Percentiles rank a stretch among this genome's conserved stretches.
These are phyloP conservation scores for Eilema depressum DNA, from an alignment of 2,888 invertebrate species.

Conservation along the genomic window DNA sequence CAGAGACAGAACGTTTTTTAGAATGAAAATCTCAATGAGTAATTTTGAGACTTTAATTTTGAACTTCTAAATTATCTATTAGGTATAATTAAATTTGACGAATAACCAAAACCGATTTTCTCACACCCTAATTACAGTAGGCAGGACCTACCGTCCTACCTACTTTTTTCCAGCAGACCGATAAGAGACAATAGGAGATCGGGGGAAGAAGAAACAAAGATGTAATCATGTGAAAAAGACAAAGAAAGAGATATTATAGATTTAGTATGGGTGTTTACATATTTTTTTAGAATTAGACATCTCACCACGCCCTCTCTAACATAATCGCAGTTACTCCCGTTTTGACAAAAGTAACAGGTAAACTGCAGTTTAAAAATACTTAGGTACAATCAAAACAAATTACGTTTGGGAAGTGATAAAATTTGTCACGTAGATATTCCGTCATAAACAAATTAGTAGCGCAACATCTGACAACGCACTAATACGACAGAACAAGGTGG, in stretches of 20 bases:
- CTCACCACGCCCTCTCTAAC: not conserved
- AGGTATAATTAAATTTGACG: too few species aligned
- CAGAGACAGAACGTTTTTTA: too few species aligned
- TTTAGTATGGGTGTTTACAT: too few species aligned
- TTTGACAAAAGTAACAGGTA: not conserved
- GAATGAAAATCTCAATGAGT: too few species aligned
- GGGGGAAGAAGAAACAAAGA: not conserved
- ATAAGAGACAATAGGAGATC: too few species aligned
- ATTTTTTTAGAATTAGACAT: not conserved
- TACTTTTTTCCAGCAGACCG: too few species aligned
- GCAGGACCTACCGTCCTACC: too few species aligned
- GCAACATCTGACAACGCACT: slow-evolving; percentile 58
- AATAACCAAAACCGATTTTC: too few species aligned
- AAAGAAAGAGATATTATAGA: not conserved
- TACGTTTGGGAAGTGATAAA: slow-evolving; percentile 17
- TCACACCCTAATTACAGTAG: too few species aligned
- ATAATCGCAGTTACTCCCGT: not conserved
- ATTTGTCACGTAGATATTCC: slow-evolving; percentile 25
- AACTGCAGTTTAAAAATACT: not conserved
- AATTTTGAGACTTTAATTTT: too few species aligned
- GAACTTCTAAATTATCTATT: too few species aligned
- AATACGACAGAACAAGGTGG: slow-evolving; percentile 65
- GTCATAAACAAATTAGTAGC: slow-evolving; percentile 43
- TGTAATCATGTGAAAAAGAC: not conserved
- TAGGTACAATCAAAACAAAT: slow-evolving; percentile 12